Evolutionary conservation across 2,888 invertebrate species (phyloP), one percentile per base, ranked within the genome.

Genomic region (Orthosia incerta): DNA sequence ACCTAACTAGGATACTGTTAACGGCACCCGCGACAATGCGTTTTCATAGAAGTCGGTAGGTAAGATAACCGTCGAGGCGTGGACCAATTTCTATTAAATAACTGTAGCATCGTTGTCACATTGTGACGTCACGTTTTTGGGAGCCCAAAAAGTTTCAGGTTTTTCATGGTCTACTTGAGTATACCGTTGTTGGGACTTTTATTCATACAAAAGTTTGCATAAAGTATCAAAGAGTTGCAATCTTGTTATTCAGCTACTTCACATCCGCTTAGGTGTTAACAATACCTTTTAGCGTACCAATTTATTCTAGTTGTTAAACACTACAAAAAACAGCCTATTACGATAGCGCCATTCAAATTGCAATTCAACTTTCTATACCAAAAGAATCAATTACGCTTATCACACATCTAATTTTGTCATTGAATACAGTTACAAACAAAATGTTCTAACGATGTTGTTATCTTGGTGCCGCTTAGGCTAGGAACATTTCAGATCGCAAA

Each of bases 401-500:
- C 83, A 71, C 63, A 71, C 57, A 79, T 73, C 79, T 73, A 57
- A 69, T 55, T 73, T 60, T 74, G 71, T 73, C 76, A 69, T 71
- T 76, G 53, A 71, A 71, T 72, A 75, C 80, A 61, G 65, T 74
- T 77, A 70, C 80, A 78, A 77, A 84, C 83, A 84, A 83, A 80
- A 72, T 71, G 46, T 20, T 64, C 20, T 57, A 74, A 82, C 71
- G 61, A 79, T 57, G 48, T 71, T 80, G 76, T 48, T 86, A 84
- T 81, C 74, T 70, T 23, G 12, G 53, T 39, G 59, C 65, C 45
- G 60, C 72, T 78, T 82, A 85, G 87, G 86, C 85, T 82, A 85
- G 83, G 59, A 71, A 79, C 73, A 76, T 71, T 86, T 79, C 71
- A 87, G 89, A 90, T 79, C 88, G 89, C 90, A 90, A 93, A 94